Conservation (phyloP, 2,888 invertebrate genomes). For the Thelaira solivaga region DNA sequence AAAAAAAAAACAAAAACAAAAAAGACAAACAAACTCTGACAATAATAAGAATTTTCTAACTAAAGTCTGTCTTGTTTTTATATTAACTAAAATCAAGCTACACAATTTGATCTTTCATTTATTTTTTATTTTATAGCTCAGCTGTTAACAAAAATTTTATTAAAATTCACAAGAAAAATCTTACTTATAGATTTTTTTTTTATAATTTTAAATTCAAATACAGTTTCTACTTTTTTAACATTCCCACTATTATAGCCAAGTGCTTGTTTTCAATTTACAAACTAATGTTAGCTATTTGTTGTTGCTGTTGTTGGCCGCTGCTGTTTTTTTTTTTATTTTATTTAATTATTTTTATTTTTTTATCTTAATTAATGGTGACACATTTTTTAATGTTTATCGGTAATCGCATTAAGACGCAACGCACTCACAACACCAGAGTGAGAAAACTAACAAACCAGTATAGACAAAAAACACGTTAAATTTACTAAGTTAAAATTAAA, state of each 20-base stretch:
- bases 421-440: neutral
- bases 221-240: neutral
- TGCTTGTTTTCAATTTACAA: neutral
- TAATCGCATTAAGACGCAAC: conserved; percentile 48
- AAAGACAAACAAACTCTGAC: neutral
- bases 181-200: too few species aligned
- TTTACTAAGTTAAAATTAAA: too few species aligned
- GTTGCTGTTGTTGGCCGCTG: neutral
- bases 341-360: conserved; percentile 61
- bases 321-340: conserved; percentile 46
- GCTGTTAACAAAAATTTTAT: neutral
- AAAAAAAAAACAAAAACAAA: neutral
- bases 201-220: conserved; percentile 10
- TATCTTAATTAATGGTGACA: conserved; percentile 65
- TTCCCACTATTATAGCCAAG: neutral
- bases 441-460: neutral
- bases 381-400: conserved; percentile 63
- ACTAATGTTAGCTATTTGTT: neutral
- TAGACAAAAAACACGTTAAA: too few species aligned
- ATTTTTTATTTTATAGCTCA: conserved; percentile 1
- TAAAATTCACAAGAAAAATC: neutral
- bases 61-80: conserved; percentile 21
- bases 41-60: conserved; percentile 8
- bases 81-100: neutral
- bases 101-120: conserved; percentile 28